These are phyloP conservation scores for Tachina lurida DNA, from an alignment of 2,888 invertebrate species.

Conservation along the genomic window DNA sequence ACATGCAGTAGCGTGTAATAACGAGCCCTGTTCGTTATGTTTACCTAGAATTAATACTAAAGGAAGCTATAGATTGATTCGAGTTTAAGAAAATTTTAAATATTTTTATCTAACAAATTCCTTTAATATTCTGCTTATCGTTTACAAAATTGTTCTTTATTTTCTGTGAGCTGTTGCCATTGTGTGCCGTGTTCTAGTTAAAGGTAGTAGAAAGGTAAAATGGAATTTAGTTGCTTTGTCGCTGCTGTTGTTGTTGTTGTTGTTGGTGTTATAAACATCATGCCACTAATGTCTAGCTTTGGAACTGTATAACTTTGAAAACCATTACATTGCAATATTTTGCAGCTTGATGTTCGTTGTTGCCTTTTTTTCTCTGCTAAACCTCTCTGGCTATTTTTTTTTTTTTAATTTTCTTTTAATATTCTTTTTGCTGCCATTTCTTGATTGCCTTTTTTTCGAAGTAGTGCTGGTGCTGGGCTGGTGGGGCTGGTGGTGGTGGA, in stretches of 20 bases:
- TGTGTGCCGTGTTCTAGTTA: conserved; percentile 55
- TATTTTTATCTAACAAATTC: not conserved
- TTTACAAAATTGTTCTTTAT: conserved; percentile 38
- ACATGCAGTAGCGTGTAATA: no score
- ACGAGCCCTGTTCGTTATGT: no score
- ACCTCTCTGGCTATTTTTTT: conserved; percentile 1
- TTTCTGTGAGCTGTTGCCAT: conserved; percentile 17
- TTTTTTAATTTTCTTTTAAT: not conserved
- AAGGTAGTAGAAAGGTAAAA: conserved; percentile 63
- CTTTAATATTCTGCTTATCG: conserved; percentile 26
- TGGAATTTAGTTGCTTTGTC: conserved; percentile 41
- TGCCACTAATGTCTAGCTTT: conserved; percentile 67
- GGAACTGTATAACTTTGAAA: conserved; percentile 55
- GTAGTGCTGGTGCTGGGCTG: no score
- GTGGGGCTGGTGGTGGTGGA: conserved; percentile 33
- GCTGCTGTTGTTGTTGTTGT: conserved; percentile 22
- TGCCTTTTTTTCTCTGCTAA: conserved; percentile 23
- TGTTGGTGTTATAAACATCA: conserved; percentile 60
- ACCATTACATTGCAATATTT: conserved; percentile 61
- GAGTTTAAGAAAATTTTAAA: no score
- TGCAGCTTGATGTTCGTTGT: conserved; percentile 55
- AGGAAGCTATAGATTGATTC: no score
- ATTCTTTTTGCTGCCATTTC: conserved; percentile 37
- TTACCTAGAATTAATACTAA: no score
- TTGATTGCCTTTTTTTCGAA: conserved; percentile 42